These are phyloP conservation scores for Phasianus colchicus DNA, from an alignment of 2,113 vertebrate species.

Conservation along the genomic window DNA sequence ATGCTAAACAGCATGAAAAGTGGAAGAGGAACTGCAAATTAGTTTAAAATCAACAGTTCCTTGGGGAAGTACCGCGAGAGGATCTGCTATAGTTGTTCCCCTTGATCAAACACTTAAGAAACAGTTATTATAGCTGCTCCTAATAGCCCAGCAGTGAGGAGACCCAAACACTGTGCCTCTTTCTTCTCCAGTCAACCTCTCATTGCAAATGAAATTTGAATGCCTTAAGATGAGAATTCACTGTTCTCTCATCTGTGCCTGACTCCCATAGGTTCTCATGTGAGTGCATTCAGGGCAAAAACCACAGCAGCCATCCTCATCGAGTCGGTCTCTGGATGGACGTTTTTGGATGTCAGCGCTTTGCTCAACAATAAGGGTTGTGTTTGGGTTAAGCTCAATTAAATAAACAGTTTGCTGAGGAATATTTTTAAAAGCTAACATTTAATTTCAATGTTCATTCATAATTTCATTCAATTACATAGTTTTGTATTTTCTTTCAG, in stretches of 20 bases:
- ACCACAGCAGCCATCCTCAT: accelerated
- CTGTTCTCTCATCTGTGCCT: not conserved
- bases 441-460: not conserved
- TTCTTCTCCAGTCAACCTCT: not conserved
- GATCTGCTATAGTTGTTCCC: not conserved
- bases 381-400: not conserved
- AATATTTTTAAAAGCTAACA: not conserved
- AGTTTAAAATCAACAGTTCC: not conserved
- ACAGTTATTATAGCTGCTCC: accelerated
- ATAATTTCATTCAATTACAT: not conserved
- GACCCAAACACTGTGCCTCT: not conserved
- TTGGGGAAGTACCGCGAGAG: accelerated
- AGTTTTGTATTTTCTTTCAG: not conserved
- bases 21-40: not conserved
- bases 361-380: not conserved
- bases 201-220: not conserved
- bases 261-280: not conserved
- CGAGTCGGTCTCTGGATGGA: not conserved
- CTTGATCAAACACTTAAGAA: accelerated
- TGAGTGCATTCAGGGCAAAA: not conserved
- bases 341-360: not conserved
- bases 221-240: not conserved
- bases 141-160: accelerated
- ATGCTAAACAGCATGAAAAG: not conserved
- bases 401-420: not conserved